Evolutionary conservation across 2,113 vertebrate genomes (phyloP).

Genomic region (Brevimyrus niger): DNA sequence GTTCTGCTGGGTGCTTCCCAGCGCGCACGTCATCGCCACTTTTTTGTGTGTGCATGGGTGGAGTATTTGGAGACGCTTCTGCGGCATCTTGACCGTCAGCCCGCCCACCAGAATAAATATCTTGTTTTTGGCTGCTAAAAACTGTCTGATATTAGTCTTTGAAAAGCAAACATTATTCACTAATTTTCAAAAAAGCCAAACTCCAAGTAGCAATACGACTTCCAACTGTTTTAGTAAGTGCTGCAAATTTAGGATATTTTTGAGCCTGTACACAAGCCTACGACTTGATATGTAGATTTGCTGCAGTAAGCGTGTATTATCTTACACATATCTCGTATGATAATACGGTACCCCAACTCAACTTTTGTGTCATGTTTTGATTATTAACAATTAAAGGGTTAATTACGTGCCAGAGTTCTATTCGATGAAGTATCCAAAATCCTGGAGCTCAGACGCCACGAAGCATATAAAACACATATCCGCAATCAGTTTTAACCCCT

Average conservation of each 20-base stretch:
- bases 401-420: not conserved
- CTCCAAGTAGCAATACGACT: not conserved
- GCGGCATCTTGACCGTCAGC: slow-evolving; percentile 54
- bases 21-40: slow-evolving; percentile 48
- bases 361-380: not conserved
- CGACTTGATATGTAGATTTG: not conserved
- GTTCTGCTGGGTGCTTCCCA: slow-evolving; percentile 59
- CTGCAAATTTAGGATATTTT: not conserved
- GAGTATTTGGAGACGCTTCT: slow-evolving; percentile 48
- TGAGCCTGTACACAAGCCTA: not conserved
- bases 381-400: slow-evolving; percentile 7
- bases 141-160: not conserved
- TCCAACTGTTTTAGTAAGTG: not conserved
- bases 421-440: slow-evolving; percentile 4
- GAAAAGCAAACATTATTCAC: not conserved
- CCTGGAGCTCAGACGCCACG: not conserved
- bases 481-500: slow-evolving; percentile 15
- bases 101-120: slow-evolving; percentile 42
- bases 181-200: not conserved
- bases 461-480: not conserved
- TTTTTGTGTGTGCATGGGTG: slow-evolving; percentile 48
- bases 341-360: not conserved
- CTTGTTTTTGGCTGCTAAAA: not conserved
- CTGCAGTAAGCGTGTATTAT: not conserved
- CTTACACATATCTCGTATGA: not conserved